Conservation (phyloP, 1,140 invertebrate species). For the Spodoptera litura region DNA sequence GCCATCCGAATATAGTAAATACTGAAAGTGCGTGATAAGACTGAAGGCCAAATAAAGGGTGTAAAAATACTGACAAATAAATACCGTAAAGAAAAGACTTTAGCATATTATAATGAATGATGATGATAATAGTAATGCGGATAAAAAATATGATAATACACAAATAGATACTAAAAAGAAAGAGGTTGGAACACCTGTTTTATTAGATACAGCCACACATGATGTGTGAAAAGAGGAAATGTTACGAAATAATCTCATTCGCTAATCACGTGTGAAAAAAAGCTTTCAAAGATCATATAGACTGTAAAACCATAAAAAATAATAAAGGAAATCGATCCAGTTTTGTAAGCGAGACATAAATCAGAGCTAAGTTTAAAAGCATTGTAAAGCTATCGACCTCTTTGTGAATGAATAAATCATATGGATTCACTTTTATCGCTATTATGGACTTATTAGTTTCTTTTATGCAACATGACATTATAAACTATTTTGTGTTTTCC, state of each 20-base stretch:
- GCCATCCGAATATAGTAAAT: too few relatives aligned
- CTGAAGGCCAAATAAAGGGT: too few relatives aligned
- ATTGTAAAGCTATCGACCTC: slow-evolving; percentile 17
- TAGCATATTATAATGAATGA: too few relatives aligned
- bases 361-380: slow-evolving; percentile 22
- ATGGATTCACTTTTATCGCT: background rate
- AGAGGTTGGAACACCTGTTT: slow-evolving; percentile 7
- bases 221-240: background rate
- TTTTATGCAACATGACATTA: background rate
- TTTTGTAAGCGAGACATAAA: slow-evolving; percentile 6
- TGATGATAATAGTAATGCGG: too few relatives aligned
- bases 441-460: background rate
- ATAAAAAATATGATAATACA: too few relatives aligned
- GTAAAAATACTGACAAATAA: too few relatives aligned
- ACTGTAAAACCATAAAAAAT: slow-evolving; percentile 28
- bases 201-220: background rate
- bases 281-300: slow-evolving; percentile 1
- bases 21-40: too few relatives aligned
- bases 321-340: slow-evolving; percentile 24
- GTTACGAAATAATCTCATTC: slow-evolving; percentile 21
- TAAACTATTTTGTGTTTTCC: too few relatives aligned
- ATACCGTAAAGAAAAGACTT: too few relatives aligned
- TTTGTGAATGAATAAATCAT: background rate
- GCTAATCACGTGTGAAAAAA: slow-evolving; percentile 19
- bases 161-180: too few relatives aligned